Evolutionary conservation across 2,797 vertebrate species (phyloP).

Genomic region (Paratrypauchen microcephalus): DNA sequence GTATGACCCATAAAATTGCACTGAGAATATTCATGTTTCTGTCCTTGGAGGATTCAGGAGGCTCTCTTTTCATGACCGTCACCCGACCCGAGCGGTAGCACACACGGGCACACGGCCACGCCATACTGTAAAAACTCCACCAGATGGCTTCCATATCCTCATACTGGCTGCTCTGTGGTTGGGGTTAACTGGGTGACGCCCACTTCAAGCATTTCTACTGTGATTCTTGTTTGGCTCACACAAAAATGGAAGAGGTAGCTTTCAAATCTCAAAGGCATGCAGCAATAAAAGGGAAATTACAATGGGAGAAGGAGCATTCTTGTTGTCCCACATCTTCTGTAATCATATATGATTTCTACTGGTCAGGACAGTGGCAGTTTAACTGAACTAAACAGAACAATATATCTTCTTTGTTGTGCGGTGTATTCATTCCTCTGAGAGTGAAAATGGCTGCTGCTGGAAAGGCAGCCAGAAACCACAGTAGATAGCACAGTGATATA

Average conservation of each 20-base stretch:
- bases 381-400: slow-evolving; percentile 17
- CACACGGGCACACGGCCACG: slow-evolving; percentile 75
- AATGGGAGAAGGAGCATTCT: neutral
- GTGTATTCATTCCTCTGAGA: neutral
- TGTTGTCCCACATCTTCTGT: slow-evolving; percentile 15
- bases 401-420: slow-evolving; percentile 1
- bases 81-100: slow-evolving; percentile 67
- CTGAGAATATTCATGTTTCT: slow-evolving; percentile 69
- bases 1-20: slow-evolving; percentile 65
- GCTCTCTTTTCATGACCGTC: slow-evolving; percentile 67
- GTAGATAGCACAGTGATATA: neutral
- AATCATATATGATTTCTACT: slow-evolving; percentile 21
- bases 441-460: neutral
- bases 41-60: slow-evolving; percentile 60
- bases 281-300: slow-evolving; percentile 22
- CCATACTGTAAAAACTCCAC: slow-evolving; percentile 77
- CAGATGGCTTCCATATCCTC: slow-evolving; percentile 80
- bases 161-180: slow-evolving; percentile 71
- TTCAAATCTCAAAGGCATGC: slow-evolving; percentile 14
- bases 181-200: slow-evolving; percentile 67
- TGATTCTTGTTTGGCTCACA: slow-evolving; percentile 42
- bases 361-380: slow-evolving; percentile 17
- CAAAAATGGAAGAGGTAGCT: slow-evolving; percentile 26
- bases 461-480: neutral
- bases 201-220: slow-evolving; percentile 63